Evolutionary conservation across 2,797 vertebrate species (phyloP).

Genomic region (Amblyraja radiata): DNA sequence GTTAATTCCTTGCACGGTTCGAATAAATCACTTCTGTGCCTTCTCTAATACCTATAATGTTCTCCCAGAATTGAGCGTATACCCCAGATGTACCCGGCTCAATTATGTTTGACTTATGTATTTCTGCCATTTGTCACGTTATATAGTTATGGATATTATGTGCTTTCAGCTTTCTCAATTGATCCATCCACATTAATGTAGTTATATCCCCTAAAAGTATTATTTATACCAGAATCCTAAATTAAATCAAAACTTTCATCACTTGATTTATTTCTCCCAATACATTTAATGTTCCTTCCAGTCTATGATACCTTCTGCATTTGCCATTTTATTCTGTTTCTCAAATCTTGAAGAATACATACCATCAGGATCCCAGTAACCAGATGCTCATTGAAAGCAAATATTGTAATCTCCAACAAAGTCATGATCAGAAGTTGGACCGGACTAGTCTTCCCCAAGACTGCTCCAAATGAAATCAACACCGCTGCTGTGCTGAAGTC

Average conservation of each 20-base stretch:
- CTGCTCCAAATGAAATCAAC: slow-evolving; percentile 91
- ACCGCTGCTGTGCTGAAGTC: slow-evolving; percentile 92
- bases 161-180: background rate
- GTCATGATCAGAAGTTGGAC: slow-evolving; percentile 89
- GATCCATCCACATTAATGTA: background rate
- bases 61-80: background rate
- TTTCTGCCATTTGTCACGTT: background rate
- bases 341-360: slow-evolving; percentile 41
- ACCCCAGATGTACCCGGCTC: background rate
- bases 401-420: slow-evolving; percentile 78
- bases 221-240: background rate
- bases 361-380: slow-evolving; percentile 56
- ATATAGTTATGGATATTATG: background rate
- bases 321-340: background rate
- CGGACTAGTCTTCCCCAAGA: slow-evolving; percentile 89
- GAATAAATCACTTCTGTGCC: background rate
- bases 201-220: background rate
- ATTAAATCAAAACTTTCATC: background rate
- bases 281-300: background rate
- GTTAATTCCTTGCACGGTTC: background rate
- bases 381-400: slow-evolving; percentile 77
- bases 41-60: background rate
- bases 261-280: background rate
- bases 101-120: background rate
- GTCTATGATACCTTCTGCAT: background rate